phyloP scores from a whole-genome alignment of 2,888 invertebrate species.

The Anthrax anthrax region DNA sequence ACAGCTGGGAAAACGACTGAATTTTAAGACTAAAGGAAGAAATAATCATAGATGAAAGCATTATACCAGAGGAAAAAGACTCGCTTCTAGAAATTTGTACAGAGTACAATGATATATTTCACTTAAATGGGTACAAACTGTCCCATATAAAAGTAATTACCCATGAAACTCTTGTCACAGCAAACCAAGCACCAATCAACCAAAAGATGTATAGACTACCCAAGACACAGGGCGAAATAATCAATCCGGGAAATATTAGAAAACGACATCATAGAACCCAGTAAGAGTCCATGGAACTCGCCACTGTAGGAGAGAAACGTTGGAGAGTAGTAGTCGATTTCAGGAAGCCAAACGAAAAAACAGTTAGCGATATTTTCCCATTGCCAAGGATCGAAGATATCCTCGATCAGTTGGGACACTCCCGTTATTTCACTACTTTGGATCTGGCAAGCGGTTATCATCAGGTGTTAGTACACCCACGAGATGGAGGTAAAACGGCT shows the following conservation, averaged over 20 bases:
- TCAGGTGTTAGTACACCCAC: slow-evolving; percentile 20
- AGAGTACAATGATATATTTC: not conserved
- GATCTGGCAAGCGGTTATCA: slow-evolving; percentile 29
- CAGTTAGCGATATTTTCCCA: slow-evolving; percentile 23
- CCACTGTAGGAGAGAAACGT: slow-evolving; percentile 15
- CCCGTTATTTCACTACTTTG: slow-evolving; percentile 25
- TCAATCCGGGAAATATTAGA: slow-evolving; percentile 19
- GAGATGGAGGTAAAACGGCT: slow-evolving; percentile 24
- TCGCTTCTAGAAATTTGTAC: not conserved
- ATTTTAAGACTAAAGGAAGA: too few species aligned
- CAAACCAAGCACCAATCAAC: not conserved
- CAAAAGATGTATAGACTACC: not conserved
- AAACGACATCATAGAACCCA: slow-evolving; percentile 18
- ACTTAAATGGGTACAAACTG: not conserved
- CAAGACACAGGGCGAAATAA: slow-evolving; percentile 3
- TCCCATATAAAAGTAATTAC: not conserved
- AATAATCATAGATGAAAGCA: too few species aligned
- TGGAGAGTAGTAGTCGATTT: slow-evolving; percentile 27
- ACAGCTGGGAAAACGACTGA: too few species aligned
- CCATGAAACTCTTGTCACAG: not conserved
- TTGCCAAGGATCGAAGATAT: slow-evolving; percentile 26
- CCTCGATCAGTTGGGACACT: slow-evolving; percentile 23
- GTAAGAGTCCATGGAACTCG: slow-evolving; percentile 12
- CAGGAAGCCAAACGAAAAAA: slow-evolving; percentile 25
- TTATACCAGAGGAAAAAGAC: not conserved